Base-by-base conservation (phyloP, 2,113 vertebrate genomes). In the Anarhynchus alexandrinus region DNA sequence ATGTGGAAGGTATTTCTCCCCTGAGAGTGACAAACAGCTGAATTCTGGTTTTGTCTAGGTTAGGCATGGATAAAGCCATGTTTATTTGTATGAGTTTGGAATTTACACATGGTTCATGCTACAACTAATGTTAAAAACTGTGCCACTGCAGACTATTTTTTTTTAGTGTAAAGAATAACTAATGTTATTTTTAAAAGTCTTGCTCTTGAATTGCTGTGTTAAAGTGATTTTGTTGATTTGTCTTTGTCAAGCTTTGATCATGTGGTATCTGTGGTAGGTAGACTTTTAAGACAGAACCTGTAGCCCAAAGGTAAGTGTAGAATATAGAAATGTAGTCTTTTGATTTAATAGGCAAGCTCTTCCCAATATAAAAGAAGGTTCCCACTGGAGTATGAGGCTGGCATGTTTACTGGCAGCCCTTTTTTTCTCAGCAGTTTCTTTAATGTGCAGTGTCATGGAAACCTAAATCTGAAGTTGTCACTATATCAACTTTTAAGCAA, bases 361-460 rank as follows among this genome's bases (percentile, higher is more conserved):
- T 90, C 51, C 34, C 7, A 43, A 7, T 34, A 54, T 10, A 89
- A 59, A 89, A 83, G 51, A 59, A 54, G 19, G 26, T 74, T 83
- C 82, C 42, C 47, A 38, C 26, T 83, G 71, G 10, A 81, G 27
- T 66, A 34, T 69, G 67, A 80, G 54, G 32, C 61, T 80, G 79
- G 9, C 47, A 4, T 15, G 7, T 66, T 82, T 32, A 64, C 55
- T 40, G 20, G 54, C 51, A 4, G 15, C 36, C 22, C 22, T 59
- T 93, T 92, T 92, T 84, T 87, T 85, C 42, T 87, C 38, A 89
- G 29, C 47, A 67, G 21, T 82, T 95, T 67, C 32, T 87, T 91
- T 84, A 23, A 57, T 57, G 42, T 84, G 61, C 40, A 23, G 4
- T 91, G 36, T 55, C 25, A 30, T 43, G 29, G 43, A 71, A 70